These are phyloP conservation scores for Henricia sp. DNA, from an alignment of 53 echinoderm and acorn worm genomes.

Conservation along the genomic window DNA sequence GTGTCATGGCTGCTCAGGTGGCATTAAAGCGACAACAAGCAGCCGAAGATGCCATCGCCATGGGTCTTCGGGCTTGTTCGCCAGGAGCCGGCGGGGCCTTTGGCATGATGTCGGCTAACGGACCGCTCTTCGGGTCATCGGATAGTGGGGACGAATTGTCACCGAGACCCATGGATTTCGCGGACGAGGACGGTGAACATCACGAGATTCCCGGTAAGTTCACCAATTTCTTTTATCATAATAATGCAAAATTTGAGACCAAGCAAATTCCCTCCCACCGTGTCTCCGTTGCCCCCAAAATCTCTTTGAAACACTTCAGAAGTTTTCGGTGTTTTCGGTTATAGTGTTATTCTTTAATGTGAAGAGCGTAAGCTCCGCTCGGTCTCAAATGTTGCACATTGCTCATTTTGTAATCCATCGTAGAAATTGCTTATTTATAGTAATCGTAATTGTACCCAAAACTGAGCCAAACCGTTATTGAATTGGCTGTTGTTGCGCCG, in stretches of 20 bases:
- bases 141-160: conserved; percentile 51
- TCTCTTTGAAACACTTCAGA: not conserved
- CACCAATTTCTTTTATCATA: not conserved
- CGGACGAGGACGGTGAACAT: conserved; percentile 43
- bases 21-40: conserved; percentile 96
- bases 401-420: too few relatives aligned
- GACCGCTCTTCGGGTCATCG: conserved; percentile 74
- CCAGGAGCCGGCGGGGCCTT: conserved; percentile 70
- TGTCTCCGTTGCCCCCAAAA: not conserved
- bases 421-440: too few relatives aligned
- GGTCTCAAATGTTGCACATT: too few relatives aligned
- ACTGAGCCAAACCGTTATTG: too few relatives aligned
- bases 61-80: conserved; percentile 94
- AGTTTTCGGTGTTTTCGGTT: too few relatives aligned
- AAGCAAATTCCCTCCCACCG: too few relatives aligned
- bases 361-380: too few relatives aligned
- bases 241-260: not conserved
- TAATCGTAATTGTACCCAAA: too few relatives aligned
- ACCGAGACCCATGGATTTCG: conserved; percentile 54
- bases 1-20: conserved; percentile 99
- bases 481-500: too few relatives aligned
- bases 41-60: conserved; percentile 98
- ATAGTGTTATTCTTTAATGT: too few relatives aligned
- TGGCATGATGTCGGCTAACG: conserved; percentile 74
- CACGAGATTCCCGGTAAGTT: conserved; percentile 45